phyloP scores from a whole-genome alignment of 2,888 invertebrate genomes.

The Nasonovia ribisnigri region DNA sequence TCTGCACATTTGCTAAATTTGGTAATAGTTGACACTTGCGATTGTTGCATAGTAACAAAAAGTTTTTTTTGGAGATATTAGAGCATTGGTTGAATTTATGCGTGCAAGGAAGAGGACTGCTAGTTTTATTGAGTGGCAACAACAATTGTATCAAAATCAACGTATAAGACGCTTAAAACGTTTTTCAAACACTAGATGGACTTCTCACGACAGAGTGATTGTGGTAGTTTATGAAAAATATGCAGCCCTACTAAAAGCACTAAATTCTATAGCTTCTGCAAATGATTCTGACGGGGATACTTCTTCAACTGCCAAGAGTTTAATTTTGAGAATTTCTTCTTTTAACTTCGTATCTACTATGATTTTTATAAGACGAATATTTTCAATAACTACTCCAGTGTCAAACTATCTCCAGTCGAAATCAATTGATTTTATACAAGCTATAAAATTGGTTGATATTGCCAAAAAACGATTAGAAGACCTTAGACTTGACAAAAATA shows the following conservation, averaged over 20 bases:
- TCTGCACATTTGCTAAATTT: conserved; percentile 60
- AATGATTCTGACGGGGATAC: not conserved
- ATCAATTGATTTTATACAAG: too few species aligned
- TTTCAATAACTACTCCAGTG: too few species aligned
- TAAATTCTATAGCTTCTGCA: not conserved
- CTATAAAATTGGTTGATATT: too few species aligned
- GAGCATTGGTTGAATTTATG: not conserved
- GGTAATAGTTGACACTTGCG: conserved; percentile 25
- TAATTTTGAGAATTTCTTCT: too few species aligned
- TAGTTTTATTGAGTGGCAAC: not conserved
- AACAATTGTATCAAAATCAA: not conserved
- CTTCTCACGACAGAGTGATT: not conserved
- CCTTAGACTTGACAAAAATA: not conserved
- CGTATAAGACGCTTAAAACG: not conserved
- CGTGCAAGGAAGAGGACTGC: not conserved
- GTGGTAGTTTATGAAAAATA: not conserved
- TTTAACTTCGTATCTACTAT: too few species aligned
- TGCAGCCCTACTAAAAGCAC: not conserved
- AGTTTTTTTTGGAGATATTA: conserved; percentile 1
- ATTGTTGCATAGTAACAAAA: conserved; percentile 19
- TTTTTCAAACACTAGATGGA: not conserved
- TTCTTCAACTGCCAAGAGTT: too few species aligned
- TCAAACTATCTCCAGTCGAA: too few species aligned
- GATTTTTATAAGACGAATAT: too few species aligned
- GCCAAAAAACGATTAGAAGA: not conserved